Conservation (phyloP, 92 coral and sea anemone genomes). For the Hydrozoanthus gracilis region DNA sequence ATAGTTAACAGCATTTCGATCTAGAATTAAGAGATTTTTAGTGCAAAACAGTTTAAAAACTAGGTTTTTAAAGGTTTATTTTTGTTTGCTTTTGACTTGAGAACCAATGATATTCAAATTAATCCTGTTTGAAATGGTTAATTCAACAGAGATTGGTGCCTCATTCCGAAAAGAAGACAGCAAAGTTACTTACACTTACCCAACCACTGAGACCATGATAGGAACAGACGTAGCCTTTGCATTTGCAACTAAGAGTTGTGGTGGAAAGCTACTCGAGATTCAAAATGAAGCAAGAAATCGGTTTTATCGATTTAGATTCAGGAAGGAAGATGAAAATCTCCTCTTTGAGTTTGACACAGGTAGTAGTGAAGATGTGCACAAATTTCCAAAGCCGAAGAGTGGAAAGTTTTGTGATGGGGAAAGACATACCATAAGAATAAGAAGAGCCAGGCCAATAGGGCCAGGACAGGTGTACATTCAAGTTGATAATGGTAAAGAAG, state of each 20-base stretch:
- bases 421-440: conserved; percentile 68
- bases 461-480: conserved; percentile 45
- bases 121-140: no score
- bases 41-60: no score
- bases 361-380: conserved; percentile 14
- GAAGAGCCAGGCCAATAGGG: conserved; percentile 50
- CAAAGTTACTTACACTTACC: conserved; percentile 59
- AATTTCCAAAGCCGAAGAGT: conserved; percentile 41
- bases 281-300: conserved; percentile 35
- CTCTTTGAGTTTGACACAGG: conserved; percentile 47
- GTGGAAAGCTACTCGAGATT: conserved; percentile 71
- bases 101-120: no score
- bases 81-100: no score
- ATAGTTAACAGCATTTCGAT: no score
- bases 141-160: conserved; percentile 77
- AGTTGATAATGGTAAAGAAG: conserved; percentile 60
- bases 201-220: conserved; percentile 17
- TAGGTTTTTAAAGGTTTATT: no score
- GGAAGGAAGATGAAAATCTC: conserved; percentile 38
- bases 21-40: no score
- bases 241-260: conserved; percentile 62
- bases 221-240: conserved; percentile 81
- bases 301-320: conserved; percentile 51
- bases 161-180: conserved; percentile 63
- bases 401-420: conserved; percentile 60